Evolutionary conservation across 2,888 invertebrate species (phyloP), one percentile per base, ranked within the genome.

Genomic region (Tribolium freemani): DNA sequence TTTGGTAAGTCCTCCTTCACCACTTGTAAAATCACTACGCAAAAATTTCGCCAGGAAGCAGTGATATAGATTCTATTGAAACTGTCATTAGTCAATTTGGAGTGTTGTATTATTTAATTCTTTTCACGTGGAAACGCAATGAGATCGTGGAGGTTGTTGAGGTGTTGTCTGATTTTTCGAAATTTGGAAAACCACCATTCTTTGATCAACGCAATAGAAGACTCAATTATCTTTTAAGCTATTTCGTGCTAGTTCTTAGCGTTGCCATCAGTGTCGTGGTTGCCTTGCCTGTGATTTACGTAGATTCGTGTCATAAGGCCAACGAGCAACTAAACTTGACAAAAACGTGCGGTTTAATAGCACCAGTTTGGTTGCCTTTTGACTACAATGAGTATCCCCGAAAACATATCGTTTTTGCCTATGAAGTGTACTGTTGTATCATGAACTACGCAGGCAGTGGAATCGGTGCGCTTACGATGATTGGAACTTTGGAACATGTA

Each of bases 401-500:
- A 9, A 70, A 70, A 57, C 50, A 48, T 20, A 5, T 63, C 1
- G 11, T 38, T 1, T 31, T 48, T 38, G 6, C 46, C 2, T 63
- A 31, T 56, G 64, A 70, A 44, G 2, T 16, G 3, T 70, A 57
- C 16, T 63, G 56, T 9, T 26, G 46, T 11, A 0, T 64, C 2
- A 38, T 70, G 63, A 57, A 20, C 1, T 70, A 63, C 11, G 56
- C 26, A 30, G 48, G n/a, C 0, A 66, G 64, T 10, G 58, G 48
- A 11, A 50, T 31, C 5, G 50, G 48, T 21, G 20, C 68, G 1
- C 6, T 58, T 1, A 38, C 16, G 9, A 26, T 68, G 9, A 1
- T 58, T n/a, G 68, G 57, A 31, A 48, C 50, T 2, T 57, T 68
- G 58, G 68, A 68, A 13, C 31, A 68, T 13, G 31, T 68, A 9